Conservation (phyloP, 2,797 vertebrate species). For the Tangara arthus region DNA sequence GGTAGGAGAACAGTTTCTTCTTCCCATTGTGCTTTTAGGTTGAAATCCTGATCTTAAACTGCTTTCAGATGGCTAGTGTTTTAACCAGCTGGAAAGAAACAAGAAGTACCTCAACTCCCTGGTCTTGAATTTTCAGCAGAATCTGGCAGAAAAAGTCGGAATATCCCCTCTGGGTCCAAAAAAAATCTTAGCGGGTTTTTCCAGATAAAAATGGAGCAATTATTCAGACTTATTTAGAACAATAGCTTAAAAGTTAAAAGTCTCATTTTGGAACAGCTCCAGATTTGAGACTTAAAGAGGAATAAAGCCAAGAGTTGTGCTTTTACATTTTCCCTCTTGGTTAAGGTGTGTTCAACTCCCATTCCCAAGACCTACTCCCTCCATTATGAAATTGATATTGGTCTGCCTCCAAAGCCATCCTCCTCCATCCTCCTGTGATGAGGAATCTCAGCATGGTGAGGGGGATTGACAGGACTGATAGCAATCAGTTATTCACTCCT, state of each 20-base stretch:
- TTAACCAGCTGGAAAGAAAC: not conserved
- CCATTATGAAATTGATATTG: not conserved
- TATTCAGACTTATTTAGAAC: not conserved
- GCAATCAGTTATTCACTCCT: not conserved
- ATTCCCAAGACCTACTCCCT: not conserved
- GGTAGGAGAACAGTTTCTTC: not conserved
- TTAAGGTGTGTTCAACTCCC: not conserved
- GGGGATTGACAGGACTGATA: not conserved
- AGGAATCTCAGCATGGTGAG: not conserved
- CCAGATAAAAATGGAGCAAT: not conserved
- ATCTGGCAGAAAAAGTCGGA: not conserved
- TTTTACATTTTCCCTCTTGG: not conserved
- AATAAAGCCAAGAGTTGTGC: not conserved
- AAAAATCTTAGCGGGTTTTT: not conserved
- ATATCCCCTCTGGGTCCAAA: not conserved
- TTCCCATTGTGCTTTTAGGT: not conserved
- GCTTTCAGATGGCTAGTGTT: not conserved
- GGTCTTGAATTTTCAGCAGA: not conserved
- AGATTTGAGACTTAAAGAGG: not conserved
- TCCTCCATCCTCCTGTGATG: not conserved
- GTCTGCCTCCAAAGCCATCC: not conserved
- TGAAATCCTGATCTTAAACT: not conserved
- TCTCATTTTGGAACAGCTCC: not conserved
- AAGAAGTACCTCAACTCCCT: not conserved
- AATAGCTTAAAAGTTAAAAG: not conserved